Evolutionary conservation across 2,113 vertebrate genomes (phyloP), one percentile per base, ranked within the genome.

Genomic region (Phyllostomus discolor): DNA sequence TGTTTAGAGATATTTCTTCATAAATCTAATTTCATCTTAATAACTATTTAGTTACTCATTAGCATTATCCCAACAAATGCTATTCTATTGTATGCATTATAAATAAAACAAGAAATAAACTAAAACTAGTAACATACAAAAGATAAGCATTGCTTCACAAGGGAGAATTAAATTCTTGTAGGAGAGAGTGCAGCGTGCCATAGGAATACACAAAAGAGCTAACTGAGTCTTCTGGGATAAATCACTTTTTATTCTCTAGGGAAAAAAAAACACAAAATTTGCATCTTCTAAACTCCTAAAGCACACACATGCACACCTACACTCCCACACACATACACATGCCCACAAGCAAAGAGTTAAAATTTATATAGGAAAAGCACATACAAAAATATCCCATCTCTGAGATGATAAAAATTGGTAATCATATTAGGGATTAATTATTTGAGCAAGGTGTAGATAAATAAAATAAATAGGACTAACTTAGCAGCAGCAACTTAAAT

Each of bases 141-240:
- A 52, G 8, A 50, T 33, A 86, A 76, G 0, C 11, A 50, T 80
- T 35, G 9, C 0, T 75, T 57, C 91, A 33, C 4, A 24, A 57
- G 17, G 4, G 41, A 41, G 2, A 50, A 22, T 70, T 33, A 85
- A 88, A 67, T 59, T 12, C 9, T 78, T 22, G 22, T 26, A 50
- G 26, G 15, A 10, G 41, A 78, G 7, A 66, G 10, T 22, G 0
- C 9, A n/a, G 2, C 15, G 14, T 75, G 10, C 1, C 9, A 33
- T 57, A 28, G 10, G 4, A 41, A 16, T 5, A 82, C 16, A 93
- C 0, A 75, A 0, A 26, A 54, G 66, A 28, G 1, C 12, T 76
- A 64, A 4, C 7, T 64, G 50, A 57, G 1, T 81, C 19, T 10
- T 50, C 1, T 50, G 2, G 9, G 3, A 35, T 84, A 64, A 54